A percentile compares a stretch with the other conserved stretches of the same genome.
Evolutionary conservation across 2,888 invertebrate species (phyloP).

Genomic region (Antheraea assamensis): DNA sequence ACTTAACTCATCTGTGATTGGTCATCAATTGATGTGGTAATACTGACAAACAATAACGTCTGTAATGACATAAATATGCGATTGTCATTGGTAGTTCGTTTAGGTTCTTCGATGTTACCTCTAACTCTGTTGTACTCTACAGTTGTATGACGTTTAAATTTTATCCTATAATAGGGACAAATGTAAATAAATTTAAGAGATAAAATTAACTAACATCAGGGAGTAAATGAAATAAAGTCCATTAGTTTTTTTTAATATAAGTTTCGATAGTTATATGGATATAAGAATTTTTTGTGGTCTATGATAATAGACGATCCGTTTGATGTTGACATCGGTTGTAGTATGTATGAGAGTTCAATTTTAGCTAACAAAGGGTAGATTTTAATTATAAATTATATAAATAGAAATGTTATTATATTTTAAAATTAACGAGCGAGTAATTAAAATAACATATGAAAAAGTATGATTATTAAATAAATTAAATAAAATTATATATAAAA

Average conservation of each 20-base stretch:
- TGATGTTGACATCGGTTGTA: not conserved
- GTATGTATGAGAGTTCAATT: not conserved
- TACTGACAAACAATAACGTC: not conserved
- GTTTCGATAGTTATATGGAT: too few species aligned
- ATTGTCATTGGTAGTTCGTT: too few species aligned
- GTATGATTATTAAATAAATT: not conserved
- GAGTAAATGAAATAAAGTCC: too few species aligned
- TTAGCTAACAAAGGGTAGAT: not conserved
- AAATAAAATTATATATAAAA: not conserved
- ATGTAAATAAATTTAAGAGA: too few species aligned
- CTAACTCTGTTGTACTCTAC: not conserved
- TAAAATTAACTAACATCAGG: too few species aligned
- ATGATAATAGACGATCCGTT: not conserved
- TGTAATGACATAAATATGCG: not conserved
- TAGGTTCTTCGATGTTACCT: not conserved
- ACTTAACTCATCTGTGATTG: not conserved
- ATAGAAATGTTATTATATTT: not conserved
- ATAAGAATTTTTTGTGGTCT: too few species aligned
- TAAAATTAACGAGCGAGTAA: not conserved
- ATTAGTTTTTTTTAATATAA: too few species aligned
- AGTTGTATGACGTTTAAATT: not conserved
- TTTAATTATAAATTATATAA: not conserved
- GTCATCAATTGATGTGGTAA: too few species aligned
- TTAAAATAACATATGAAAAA: not conserved
- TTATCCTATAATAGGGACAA: too few species aligned